Percentiles rank a stretch among this genome's conserved stretches.
Evolutionary conservation across 2,797 vertebrate genomes (phyloP).

Genomic region (Yasuhikotakia modesta): DNA sequence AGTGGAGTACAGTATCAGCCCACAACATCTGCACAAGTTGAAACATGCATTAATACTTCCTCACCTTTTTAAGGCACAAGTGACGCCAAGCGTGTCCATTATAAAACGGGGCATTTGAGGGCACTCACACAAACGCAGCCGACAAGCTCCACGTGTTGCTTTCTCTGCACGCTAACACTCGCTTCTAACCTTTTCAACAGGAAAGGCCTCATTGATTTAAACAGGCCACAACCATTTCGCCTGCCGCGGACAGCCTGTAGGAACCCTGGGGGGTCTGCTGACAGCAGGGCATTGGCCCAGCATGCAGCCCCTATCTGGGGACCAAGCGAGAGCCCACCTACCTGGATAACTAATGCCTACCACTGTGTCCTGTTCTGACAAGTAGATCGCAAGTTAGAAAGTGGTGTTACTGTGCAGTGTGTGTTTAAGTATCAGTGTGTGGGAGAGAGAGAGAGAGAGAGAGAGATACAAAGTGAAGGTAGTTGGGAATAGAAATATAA

Average conservation of each 20-base stretch:
- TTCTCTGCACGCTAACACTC: slow-evolving; percentile 34
- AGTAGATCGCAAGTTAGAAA: slow-evolving; percentile 42
- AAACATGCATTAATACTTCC: slow-evolving; percentile 1
- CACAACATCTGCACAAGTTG: not conserved
- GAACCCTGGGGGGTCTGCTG: slow-evolving; percentile 40
- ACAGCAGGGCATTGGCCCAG: slow-evolving; percentile 55
- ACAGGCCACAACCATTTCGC: slow-evolving; percentile 52
- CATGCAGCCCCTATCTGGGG: slow-evolving; percentile 43
- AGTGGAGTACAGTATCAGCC: not conserved
- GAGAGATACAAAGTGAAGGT: slow-evolving; percentile 7
- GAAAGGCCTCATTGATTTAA: slow-evolving; percentile 59
- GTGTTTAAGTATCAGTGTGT: slow-evolving; percentile 6
- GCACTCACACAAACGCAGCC: slow-evolving; percentile 21
- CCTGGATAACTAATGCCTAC: slow-evolving; percentile 55
- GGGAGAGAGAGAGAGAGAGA: not conserved
- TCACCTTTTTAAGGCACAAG: not conserved
- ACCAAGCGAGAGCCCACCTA: slow-evolving; percentile 49
- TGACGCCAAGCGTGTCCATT: slow-evolving; percentile 15
- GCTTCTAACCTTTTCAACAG: slow-evolving; percentile 53
- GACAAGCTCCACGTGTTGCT: slow-evolving; percentile 33
- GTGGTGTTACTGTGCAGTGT: slow-evolving; percentile 4
- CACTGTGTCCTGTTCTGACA: slow-evolving; percentile 41
- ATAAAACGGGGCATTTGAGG: slow-evolving; percentile 18
- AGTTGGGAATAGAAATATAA: slow-evolving; percentile 13
- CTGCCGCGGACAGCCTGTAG: slow-evolving; percentile 42